phyloP scores from a whole-genome alignment of 2,888 invertebrate species.

The Monochamus alternatus region DNA sequence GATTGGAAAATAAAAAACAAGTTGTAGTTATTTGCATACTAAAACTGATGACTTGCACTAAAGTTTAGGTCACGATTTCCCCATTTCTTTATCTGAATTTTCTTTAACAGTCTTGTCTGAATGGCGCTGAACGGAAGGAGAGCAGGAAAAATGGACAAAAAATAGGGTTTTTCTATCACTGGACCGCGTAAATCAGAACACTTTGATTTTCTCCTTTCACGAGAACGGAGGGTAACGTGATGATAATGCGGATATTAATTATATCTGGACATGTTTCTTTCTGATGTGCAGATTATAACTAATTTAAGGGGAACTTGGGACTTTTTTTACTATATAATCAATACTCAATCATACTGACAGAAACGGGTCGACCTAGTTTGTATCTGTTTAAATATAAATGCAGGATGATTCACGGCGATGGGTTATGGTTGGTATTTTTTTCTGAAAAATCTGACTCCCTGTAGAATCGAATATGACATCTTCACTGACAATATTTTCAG shows the following conservation, averaged over 20 bases:
- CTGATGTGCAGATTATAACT: not conserved
- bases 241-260: slow-evolving; percentile 25
- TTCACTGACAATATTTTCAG: no score
- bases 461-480: no score
- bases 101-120: not conserved
- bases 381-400: no score
- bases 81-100: slow-evolving; percentile 3
- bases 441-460: no score
- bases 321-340: no score
- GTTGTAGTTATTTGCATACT: not conserved
- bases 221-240: slow-evolving; percentile 1
- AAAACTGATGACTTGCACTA: slow-evolving; percentile 4
- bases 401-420: no score
- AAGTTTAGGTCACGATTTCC: not conserved
- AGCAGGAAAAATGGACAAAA: not conserved
- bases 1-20: not conserved
- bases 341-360: no score
- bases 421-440: no score
- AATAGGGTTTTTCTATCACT: not conserved
- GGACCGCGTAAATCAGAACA: not conserved
- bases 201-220: not conserved
- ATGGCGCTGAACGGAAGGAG: not conserved
- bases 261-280: slow-evolving; percentile 11
- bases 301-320: not conserved
- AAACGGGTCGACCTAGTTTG: no score